These are phyloP conservation scores for Actinernus sp. DNA, from an alignment of 92 coral and sea anemone species.

Conservation along the genomic window DNA sequence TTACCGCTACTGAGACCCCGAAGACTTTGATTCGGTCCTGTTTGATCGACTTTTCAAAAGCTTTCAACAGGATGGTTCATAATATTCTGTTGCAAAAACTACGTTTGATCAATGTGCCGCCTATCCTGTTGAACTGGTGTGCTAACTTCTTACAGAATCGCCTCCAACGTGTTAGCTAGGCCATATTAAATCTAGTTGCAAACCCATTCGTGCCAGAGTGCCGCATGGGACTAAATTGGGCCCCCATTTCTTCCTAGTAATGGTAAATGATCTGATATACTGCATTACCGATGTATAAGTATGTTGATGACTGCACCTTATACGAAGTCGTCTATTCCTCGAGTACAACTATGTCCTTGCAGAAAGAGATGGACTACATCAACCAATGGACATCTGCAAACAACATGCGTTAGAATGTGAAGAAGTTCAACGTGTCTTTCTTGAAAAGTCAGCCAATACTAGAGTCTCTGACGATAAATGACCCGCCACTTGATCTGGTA, in stretches of 20 bases:
- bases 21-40: constrained; percentile 46
- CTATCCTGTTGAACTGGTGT: constrained; percentile 63
- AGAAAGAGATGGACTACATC: constrained; percentile 22
- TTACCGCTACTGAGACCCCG: constrained; percentile 37
- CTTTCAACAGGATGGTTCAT: constrained; percentile 54
- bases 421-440: constrained; percentile 59
- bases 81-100: constrained; percentile 46
- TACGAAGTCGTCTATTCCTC: constrained; percentile 26
- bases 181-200: constrained; percentile 27
- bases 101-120: constrained; percentile 24
- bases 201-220: constrained; percentile 33
- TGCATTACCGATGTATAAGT: constrained; percentile 13
- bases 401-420: constrained; percentile 52
- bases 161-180: constrained; percentile 44
- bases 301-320: constrained; percentile 31
- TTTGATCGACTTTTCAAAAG: constrained; percentile 65
- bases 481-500: constrained; percentile 40
- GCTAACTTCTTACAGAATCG: constrained; percentile 49
- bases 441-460: constrained; percentile 3
- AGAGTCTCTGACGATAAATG: constrained; percentile 15
- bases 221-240: constrained; percentile 58
- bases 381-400: constrained; percentile 9
- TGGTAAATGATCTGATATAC: constrained; percentile 32
- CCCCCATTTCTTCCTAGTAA: constrained; percentile 50
- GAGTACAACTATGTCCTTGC: not conserved